These are phyloP conservation scores for Sinocyclocheilus maitianheensis DNA, from an alignment of 2,113 vertebrate genomes.

Conservation along the genomic window DNA sequence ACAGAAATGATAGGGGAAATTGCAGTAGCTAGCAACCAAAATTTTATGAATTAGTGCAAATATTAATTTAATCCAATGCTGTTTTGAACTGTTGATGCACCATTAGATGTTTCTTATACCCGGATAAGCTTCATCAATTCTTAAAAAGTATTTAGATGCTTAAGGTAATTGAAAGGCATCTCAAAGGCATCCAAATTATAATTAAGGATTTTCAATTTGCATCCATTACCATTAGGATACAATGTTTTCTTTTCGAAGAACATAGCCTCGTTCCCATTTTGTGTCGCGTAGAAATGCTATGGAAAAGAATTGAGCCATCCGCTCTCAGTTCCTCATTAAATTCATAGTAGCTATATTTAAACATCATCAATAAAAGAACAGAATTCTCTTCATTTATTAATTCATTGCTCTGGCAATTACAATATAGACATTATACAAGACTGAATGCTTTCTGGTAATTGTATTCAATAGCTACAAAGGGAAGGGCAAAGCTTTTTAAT, in stretches of 20 bases:
- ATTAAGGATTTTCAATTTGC: not conserved
- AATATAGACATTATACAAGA: not conserved
- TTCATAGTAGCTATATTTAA: slow-evolving; percentile 71
- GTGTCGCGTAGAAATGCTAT: not conserved
- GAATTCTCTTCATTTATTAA: slow-evolving; percentile 69
- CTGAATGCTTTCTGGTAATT: slow-evolving; percentile 23
- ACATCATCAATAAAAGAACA: slow-evolving; percentile 71
- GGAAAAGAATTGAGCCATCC: slow-evolving; percentile 56
- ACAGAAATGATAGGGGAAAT: not conserved
- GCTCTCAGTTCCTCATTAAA: slow-evolving; percentile 67
- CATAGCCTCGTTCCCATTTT: not conserved
- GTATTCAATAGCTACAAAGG: not conserved
- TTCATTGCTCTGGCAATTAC: slow-evolving; percentile 26
- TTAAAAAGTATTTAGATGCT: not conserved
- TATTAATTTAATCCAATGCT: not conserved
- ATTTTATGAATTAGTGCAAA: not conserved
- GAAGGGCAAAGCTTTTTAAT: not conserved
- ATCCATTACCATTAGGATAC: slow-evolving; percentile 14
- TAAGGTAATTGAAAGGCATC: not conserved
- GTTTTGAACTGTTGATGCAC: not conserved
- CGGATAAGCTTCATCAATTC: not conserved
- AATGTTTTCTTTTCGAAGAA: not conserved
- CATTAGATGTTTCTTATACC: not conserved
- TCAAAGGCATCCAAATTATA: not conserved
- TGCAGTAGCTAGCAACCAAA: not conserved